These are phyloP conservation scores for Myodes glareolus DNA, from an alignment of 2,113 vertebrate species.

Conservation along the genomic window DNA sequence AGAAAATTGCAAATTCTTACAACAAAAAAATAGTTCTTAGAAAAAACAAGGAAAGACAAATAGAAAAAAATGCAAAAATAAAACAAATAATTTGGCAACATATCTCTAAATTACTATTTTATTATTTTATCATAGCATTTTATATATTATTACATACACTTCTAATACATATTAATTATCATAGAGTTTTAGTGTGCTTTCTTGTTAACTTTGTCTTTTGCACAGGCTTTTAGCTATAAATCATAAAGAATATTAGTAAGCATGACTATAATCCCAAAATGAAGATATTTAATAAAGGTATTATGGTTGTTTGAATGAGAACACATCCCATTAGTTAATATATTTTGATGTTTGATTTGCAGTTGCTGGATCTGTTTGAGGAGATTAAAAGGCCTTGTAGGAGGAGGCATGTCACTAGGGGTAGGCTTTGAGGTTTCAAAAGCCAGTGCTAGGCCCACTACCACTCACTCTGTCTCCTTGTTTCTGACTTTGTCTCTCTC, in stretches of 20 bases:
- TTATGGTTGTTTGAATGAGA: background rate
- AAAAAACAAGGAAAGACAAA: background rate
- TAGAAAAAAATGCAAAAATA: background rate
- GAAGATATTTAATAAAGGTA: background rate
- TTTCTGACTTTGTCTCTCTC: background rate
- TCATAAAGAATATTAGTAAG: conserved; percentile 20
- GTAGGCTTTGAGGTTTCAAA: background rate
- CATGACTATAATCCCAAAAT: background rate
- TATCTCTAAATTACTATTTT: background rate
- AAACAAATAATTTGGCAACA: background rate
- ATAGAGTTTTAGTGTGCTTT: background rate
- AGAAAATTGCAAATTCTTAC: background rate
- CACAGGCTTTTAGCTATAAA: background rate
- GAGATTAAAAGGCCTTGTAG: background rate
- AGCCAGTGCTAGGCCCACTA: background rate
- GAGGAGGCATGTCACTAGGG: background rate
- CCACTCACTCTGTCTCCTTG: background rate
- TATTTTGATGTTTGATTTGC: background rate
- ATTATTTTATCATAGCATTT: background rate
- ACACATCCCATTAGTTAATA: background rate
- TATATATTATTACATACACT: background rate
- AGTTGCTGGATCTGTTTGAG: background rate
- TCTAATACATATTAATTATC: background rate
- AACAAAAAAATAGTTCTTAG: background rate
- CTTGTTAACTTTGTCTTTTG: conserved; percentile 16